A percentile compares a stretch with the other conserved stretches of the same genome.
Conservation (phyloP, 2,797 vertebrate genomes). For the Myotis planiceps region DNA sequence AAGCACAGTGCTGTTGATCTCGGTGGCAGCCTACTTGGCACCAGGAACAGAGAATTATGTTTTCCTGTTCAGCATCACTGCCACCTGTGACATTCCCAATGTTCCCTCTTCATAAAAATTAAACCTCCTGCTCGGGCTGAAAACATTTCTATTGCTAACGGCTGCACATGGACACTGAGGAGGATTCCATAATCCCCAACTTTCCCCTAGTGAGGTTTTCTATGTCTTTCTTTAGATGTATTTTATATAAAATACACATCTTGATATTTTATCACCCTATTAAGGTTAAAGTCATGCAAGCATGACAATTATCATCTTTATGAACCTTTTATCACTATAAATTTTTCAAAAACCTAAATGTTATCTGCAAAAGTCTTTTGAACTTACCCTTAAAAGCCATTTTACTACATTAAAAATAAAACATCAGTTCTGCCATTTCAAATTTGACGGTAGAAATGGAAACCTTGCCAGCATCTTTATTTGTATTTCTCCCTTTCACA, state of each 20-base stretch:
- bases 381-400: constrained; percentile 61
- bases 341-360: constrained; percentile 60
- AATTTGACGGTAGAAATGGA: constrained; percentile 33
- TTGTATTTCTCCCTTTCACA: constrained; percentile 37
- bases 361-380: constrained; percentile 39
- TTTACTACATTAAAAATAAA: constrained; percentile 57
- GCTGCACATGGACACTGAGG: neutral
- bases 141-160: constrained; percentile 42
- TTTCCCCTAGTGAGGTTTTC: constrained; percentile 13
- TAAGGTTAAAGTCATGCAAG: constrained; percentile 44
- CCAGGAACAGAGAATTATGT: neutral
- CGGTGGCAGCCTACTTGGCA: constrained; percentile 32
- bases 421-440: constrained; percentile 56
- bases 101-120: constrained; percentile 48
- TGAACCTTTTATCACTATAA: constrained; percentile 58
- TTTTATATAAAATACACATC: constrained; percentile 50
- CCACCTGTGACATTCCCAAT: constrained; percentile 58
- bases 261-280: constrained; percentile 60
- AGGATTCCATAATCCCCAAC: neutral
- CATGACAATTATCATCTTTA: constrained; percentile 31
- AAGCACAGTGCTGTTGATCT: neutral
- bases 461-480: constrained; percentile 14
- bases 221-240: constrained; percentile 11
- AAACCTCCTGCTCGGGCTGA: constrained; percentile 42
- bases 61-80: constrained; percentile 14